Evolutionary conservation across 1,140 invertebrate species (phyloP).

Genomic region (Uloborus diversus): DNA sequence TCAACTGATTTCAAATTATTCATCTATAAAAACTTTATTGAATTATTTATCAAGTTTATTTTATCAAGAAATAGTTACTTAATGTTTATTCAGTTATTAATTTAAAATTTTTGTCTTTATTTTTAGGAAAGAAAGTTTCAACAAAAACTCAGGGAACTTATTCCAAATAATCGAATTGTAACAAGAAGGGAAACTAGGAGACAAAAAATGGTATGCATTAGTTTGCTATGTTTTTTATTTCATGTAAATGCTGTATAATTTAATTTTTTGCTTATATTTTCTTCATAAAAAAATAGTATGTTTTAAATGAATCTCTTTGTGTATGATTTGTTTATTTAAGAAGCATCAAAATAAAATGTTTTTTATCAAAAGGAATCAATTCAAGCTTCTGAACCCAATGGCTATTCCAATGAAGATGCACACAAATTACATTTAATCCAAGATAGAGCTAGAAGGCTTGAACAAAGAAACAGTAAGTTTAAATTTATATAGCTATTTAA

Average conservation of each 20-base stretch:
- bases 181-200: slow-evolving; percentile 6
- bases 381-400: background rate
- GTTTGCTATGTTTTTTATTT: no score
- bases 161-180: background rate
- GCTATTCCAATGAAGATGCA: background rate
- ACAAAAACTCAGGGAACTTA: slow-evolving; percentile 11
- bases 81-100: no score
- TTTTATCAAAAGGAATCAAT: background rate
- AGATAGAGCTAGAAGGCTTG: background rate
- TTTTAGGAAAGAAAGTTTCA: slow-evolving; percentile 15
- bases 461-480: slow-evolving; percentile 33
- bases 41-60: no score
- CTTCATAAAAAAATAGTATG: no score
- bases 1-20: no score
- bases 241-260: no score
- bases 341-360: background rate
- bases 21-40: no score
- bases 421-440: slow-evolving; percentile 1
- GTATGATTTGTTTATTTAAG: background rate
- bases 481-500: background rate
- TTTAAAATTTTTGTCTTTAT: background rate
- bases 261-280: no score
- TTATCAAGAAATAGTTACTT: no score
- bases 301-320: background rate
- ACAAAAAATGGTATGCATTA: background rate